Percentiles rank a stretch among this genome's conserved stretches.
Evolutionary conservation across 2,797 vertebrate species (phyloP).

Genomic region (Pantherophis alleghaniensis): DNA sequence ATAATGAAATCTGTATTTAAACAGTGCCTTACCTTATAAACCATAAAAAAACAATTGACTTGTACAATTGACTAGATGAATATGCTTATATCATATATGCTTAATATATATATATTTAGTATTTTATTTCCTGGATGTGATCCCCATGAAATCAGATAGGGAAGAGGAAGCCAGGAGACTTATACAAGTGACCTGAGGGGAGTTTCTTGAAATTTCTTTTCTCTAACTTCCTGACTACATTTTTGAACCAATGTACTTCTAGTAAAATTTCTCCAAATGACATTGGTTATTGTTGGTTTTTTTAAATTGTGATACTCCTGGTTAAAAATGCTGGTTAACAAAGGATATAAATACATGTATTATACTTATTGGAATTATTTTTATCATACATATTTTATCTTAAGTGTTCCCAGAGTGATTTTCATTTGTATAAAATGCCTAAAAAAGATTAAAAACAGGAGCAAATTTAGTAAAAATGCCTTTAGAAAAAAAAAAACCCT

Average conservation of each 20-base stretch:
- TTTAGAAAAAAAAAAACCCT: not conserved
- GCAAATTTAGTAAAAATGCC: not conserved
- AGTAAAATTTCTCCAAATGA: not conserved
- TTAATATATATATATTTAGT: not conserved
- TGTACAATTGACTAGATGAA: not conserved
- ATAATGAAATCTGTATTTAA: not conserved
- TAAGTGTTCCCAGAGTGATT: not conserved
- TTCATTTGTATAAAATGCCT: not conserved
- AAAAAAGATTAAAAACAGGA: not conserved
- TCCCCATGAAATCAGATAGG: not conserved
- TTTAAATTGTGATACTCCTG: not conserved
- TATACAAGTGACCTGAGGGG: not conserved
- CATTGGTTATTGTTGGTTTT: not conserved
- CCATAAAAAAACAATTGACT: not conserved
- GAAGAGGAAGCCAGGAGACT: not conserved
- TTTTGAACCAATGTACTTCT: not conserved
- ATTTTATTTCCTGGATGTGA: not conserved
- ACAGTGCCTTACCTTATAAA: not conserved
- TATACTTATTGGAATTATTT: not conserved
- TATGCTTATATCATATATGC: not conserved
- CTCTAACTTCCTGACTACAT: not conserved
- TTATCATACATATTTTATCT: not conserved
- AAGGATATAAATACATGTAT: not conserved
- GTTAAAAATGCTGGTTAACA: not conserved
- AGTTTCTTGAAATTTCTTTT: not conserved